Percentiles rank a stretch among this genome's conserved stretches.
These are phyloP conservation scores for Leptosomus discolor DNA, from an alignment of 2,113 vertebrate species.

Conservation along the genomic window DNA sequence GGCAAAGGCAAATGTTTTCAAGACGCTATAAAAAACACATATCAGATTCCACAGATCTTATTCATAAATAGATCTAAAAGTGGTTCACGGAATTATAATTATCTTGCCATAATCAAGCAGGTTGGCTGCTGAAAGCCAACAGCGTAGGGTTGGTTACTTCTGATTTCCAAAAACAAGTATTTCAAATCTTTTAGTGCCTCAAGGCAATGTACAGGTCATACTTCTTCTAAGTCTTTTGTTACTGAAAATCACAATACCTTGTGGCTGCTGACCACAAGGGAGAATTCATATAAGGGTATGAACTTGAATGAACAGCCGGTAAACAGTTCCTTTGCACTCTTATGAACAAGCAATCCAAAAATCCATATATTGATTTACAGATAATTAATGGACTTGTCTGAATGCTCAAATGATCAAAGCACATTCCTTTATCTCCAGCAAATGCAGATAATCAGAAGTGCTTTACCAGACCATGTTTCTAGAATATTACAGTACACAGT, in stretches of 20 bases:
- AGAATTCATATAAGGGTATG: not conserved
- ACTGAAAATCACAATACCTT: not conserved
- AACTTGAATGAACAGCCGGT: not conserved
- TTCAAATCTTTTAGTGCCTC: not conserved
- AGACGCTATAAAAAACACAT: not conserved
- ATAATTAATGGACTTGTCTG: constrained; percentile 15
- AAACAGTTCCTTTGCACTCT: not conserved
- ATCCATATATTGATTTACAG: constrained; percentile 28
- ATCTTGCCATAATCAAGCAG: not conserved
- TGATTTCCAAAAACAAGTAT: not conserved
- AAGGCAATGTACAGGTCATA: not conserved
- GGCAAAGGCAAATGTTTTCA: not conserved
- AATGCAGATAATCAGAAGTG: not conserved
- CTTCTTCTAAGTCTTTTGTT: not conserved
- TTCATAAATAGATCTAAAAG: not conserved
- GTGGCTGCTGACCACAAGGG: not conserved
- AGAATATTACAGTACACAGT: not conserved
- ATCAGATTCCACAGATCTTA: not conserved
- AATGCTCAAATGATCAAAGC: not conserved
- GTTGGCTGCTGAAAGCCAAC: not conserved
- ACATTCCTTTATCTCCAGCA: not conserved
- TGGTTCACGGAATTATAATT: not conserved
- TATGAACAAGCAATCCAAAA: constrained; percentile 41
- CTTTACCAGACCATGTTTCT: not conserved
- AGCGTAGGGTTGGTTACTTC: not conserved